Base-by-base conservation (phyloP, 2,888 invertebrate genomes). In the Belgica antarctica region DNA sequence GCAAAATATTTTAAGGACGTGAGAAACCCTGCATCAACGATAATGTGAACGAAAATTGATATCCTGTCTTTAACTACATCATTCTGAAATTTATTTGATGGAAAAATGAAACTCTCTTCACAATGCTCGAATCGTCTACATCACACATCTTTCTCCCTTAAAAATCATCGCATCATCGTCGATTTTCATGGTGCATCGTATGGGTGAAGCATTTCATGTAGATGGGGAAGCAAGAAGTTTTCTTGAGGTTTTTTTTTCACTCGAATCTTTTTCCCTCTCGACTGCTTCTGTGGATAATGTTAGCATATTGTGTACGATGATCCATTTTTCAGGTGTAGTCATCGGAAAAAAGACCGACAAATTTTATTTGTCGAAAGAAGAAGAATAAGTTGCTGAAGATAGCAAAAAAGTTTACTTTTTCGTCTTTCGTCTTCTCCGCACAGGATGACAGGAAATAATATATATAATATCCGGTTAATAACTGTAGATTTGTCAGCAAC, bases 31-130 rank as follows among this genome's bases (percentile, higher is more conserved):
- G 57, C 28, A 57, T n/a, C 12, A 15, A 12, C 3, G 57, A 68
- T 68, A 47, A 52, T 68, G 22, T 31, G 57, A 57, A 68, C n/a
- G 34, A 68, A 57, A 57, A 68, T 68, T 57, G 52, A 57, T 68
- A 68, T 68, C 68, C 57, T 25, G 24, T 31, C 34, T 57, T 19
- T 22, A 22, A 52, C 52, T 52, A 22, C 65, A 65, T 68, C 68
- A 68, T 68, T 31, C 41, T 24, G 65, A 31, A 68, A 68, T 68
- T 68, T 68, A 68, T 68, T 68, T 57, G 57, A 68, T 68, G 68
- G 68, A 57, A 68, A 68, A 68, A 68, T 68, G 68, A 68, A 68
- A 68, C 25, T n/a, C 25, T 19, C 27, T 27, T 25, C 15, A 31
- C 5, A 5, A 8, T 31, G 34, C 12, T 31, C 34, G 12, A 31